Base-by-base conservation (phyloP, 1,140 invertebrate genomes). In the Papilio machaon region DNA sequence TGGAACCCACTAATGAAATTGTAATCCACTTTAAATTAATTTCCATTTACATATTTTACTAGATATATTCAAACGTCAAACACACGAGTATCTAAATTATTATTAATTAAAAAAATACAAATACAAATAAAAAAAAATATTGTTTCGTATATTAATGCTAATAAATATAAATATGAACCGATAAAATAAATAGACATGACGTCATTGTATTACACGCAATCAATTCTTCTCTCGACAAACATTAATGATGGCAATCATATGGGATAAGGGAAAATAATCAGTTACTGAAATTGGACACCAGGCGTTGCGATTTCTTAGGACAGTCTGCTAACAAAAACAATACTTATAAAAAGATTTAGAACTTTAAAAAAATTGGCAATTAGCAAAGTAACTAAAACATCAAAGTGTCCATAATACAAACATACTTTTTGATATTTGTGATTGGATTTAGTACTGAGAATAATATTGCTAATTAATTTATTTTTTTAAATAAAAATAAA, bases 161-260 rank as follows among this genome's bases (percentile, higher is more conserved):
- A 67, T 15, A 35, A 70, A 70, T 70, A 70, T 43, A 43, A 43
- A 43, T 15, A 70, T 38, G 11, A 70, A 38, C 64, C 30, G 43
- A 75, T 19, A 54, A 76, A 54, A 52, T 46, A 76, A 76, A 76
- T 76, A 76, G 19, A 52, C 23, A 30, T 54, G 47, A 52, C 30
- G 46, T 15, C 13, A 49, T 54, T 54, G 19, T 52, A 76, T 15
- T 76, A 23, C 54, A 76, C 47, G 49, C 47, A 54, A 76, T 76
- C 43, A 76, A 76, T 76, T 54, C 49, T 35, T 30, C 49, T 76
- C 49, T 49, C 23, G 74, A 52, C 47, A 52, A 54, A 52, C 47
- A 52, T 52, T 76, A 76, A 76, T 76, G 74, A 76, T 76, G 74
- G 73, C 54, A 76, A 76, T 76, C 74, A 15, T 19, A 76, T 23